Conservation (phyloP, 1,140 invertebrate genomes). For the Bombus cullumanus region DNA sequence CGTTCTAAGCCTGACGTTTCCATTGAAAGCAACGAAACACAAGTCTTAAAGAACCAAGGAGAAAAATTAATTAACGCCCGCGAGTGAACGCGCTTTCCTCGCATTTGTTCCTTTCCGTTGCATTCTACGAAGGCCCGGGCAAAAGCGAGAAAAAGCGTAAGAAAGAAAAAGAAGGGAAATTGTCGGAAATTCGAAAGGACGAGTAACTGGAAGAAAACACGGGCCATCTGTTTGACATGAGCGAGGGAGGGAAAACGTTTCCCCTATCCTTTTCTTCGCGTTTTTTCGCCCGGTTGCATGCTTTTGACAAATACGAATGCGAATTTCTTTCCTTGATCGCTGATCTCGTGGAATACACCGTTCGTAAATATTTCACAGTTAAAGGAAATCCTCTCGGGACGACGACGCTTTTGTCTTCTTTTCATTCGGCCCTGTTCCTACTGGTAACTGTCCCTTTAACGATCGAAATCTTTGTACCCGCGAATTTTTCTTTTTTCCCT, state of each 20-base stretch:
- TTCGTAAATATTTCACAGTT: conserved; percentile 50
- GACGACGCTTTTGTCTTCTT: not conserved
- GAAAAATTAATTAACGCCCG: conserved; percentile 29
- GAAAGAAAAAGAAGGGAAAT: conserved; percentile 44
- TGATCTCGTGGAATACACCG: conserved; percentile 38
- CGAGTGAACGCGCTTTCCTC: not conserved
- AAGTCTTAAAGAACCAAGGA: not conserved
- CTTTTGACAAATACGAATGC: conserved; percentile 62
- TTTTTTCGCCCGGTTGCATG: conserved; percentile 43
- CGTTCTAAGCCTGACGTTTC: not conserved
- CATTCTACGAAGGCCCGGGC: not conserved
- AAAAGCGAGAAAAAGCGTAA: not conserved
- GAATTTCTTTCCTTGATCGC: conserved; percentile 46
- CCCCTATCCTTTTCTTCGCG: conserved; percentile 24
- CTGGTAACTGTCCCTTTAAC: not conserved
- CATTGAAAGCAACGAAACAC: not conserved
- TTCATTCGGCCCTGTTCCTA: not conserved
- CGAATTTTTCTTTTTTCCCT: not conserved
- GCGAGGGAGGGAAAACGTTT: conserved; percentile 29
- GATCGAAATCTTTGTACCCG: not conserved
- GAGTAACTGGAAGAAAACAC: conserved; percentile 54
- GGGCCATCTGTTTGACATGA: conserved; percentile 50
- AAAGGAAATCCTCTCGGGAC: not conserved
- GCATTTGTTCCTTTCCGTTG: not conserved
- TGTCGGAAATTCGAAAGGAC: conserved; percentile 27